A percentile compares a stretch with the other conserved stretches of the same genome.
These are phyloP conservation scores for Temnothorax rugatulus DNA, from an alignment of 2,888 invertebrate genomes.

Conservation along the genomic window DNA sequence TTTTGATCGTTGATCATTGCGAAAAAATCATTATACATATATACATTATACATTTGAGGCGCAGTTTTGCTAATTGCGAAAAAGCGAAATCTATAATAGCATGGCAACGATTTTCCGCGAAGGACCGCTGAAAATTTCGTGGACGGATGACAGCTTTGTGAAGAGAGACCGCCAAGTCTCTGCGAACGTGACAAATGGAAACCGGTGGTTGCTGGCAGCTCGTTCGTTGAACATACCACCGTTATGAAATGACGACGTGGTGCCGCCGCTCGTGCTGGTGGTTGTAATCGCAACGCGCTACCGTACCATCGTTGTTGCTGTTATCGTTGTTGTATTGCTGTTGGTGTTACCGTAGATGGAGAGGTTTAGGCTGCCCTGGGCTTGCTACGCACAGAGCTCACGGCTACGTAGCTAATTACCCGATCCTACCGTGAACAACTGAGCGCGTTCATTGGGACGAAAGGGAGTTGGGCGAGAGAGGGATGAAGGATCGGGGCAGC, in stretches of 20 bases:
- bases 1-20: not conserved
- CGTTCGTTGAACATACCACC: constrained; percentile 65
- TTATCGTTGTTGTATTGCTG: constrained; percentile 60
- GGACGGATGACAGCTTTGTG: constrained; percentile 72
- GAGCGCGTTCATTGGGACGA: constrained; percentile 81
- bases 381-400: constrained; percentile 78
- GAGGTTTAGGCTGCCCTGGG: constrained; percentile 74
- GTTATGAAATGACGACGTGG: constrained; percentile 55
- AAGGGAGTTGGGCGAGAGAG: constrained; percentile 65
- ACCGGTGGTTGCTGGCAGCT: constrained; percentile 76
- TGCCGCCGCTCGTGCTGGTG: constrained; percentile 13
- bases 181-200: constrained; percentile 77
- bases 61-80: not conserved
- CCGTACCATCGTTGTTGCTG: constrained; percentile 44
- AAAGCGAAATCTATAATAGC: constrained; percentile 10
- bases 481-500: constrained; percentile 47
- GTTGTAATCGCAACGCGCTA: constrained; percentile 37
- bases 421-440: constrained; percentile 82
- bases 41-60: not conserved
- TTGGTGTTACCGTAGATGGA: constrained; percentile 66
- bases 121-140: constrained; percentile 68
- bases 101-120: constrained; percentile 57
- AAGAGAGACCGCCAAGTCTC: constrained; percentile 62
- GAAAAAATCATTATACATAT: not conserved
- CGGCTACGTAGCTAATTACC: constrained; percentile 85